Conservation (phyloP, 92 coral and sea anemone genomes). For the Palythoa grandiflora region DNA sequence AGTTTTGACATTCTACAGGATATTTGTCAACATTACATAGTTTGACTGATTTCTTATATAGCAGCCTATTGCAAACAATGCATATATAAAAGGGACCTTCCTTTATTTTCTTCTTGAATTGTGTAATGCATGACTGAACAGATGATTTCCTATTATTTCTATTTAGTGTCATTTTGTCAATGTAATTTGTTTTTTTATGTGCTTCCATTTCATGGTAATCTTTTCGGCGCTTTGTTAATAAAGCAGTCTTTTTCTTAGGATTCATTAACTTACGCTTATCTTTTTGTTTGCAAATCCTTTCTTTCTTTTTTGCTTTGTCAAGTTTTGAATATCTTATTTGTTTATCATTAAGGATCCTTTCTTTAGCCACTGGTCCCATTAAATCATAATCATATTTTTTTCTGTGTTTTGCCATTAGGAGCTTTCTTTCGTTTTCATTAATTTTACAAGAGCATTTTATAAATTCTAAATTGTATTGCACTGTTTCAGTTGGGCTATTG, state of each 20-base stretch:
- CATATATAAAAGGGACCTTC: conserved; percentile 25
- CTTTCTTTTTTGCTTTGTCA: too few species aligned
- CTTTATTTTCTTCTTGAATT: conserved; percentile 28
- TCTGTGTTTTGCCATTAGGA: too few species aligned
- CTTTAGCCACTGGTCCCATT: too few species aligned
- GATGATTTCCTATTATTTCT: conserved; percentile 4
- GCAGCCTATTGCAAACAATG: neutral
- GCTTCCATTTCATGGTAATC: neutral
- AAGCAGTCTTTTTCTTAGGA: neutral
- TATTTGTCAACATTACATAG: conserved; percentile 5
- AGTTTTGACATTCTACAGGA: neutral
- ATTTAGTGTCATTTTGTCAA: conserved; percentile 17
- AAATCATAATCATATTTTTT: too few species aligned
- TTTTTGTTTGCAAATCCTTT: neutral
- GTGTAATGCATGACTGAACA: conserved; percentile 16
- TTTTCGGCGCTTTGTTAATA: too few species aligned
- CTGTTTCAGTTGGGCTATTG: neutral
- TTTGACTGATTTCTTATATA: conserved; percentile 36
- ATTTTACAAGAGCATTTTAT: conserved; percentile 19
- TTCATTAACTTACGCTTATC: conserved; percentile 5
- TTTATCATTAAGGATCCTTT: too few species aligned
- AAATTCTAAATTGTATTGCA: conserved; percentile 19
- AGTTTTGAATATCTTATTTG: too few species aligned
- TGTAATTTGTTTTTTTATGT: neutral
- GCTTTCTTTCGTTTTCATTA: conserved; percentile 20